Base-by-base conservation (phyloP, 1,140 invertebrate species). In the Atta texana region DNA sequence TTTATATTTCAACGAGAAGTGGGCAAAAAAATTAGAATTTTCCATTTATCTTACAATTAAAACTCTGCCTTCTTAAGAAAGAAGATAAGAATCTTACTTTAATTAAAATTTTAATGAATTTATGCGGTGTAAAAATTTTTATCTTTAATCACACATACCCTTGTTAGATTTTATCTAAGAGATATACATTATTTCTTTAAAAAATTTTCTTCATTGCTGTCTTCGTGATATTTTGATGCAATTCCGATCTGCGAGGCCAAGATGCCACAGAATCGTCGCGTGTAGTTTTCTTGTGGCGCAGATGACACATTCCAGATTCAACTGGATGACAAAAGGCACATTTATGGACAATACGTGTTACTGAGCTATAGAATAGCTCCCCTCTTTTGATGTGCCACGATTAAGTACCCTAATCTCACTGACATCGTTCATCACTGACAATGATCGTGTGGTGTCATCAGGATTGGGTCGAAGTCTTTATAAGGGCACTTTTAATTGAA, bases 311-410 rank as follows among this genome's bases (percentile, higher is more conserved):
- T 85, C 85, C 82, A 71, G 81, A 64, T 84, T 87, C 87, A 92
- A 92, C 91, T 91, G 90, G 68, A 88, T 74, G 18, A 91, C 89
- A 91, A 90, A 90, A 87, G 90, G 61, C 80, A 72, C 72, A 63
- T 90, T 92, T 89, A 88, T 63, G 72, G 24, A 91, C 90, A 92
- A 90, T 88, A 88, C 89, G 61, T 61, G 57, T 86, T 71, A 64
- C 57, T 64, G 78, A 84, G 49, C 72, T 66, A 59, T 63, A 82
- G 72, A 89, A 91, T 87, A 57, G 75, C 51, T 81, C 51, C 71
- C 61, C 76, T 72, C 87, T 91, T 89, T 91, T 90, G 85, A 87
- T 89, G 72, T 72, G 44, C 59, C 63, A 77, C 85, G 85, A 77
- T 68, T 84, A 90, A 89, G 85, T 90, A 84, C 77, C 63, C 72